These are phyloP conservation scores for Macquaria australasica DNA, from an alignment of 2,113 vertebrate genomes.

Conservation along the genomic window DNA sequence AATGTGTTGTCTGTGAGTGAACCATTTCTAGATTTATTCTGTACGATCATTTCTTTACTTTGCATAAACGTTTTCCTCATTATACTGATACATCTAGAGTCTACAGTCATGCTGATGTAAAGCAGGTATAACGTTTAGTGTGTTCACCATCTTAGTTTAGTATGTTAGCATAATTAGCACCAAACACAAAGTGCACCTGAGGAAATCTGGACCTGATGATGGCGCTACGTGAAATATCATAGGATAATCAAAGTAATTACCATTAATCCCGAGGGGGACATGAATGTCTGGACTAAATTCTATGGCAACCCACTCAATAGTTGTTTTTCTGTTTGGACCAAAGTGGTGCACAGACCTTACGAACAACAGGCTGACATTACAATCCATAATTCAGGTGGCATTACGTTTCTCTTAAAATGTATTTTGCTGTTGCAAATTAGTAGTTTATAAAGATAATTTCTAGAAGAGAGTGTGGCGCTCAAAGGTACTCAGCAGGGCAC, in stretches of 20 bases:
- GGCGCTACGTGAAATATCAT: no score
- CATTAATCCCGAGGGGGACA: not conserved
- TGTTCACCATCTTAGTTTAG: not conserved
- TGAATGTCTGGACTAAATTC: not conserved
- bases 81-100: not conserved
- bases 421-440: not conserved
- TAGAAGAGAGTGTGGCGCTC: not conserved
- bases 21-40: not conserved
- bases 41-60: not conserved
- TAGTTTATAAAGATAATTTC: not conserved
- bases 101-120: not conserved
- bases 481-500: not conserved
- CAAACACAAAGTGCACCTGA: no score
- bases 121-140: no score
- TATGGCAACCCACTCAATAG: no score
- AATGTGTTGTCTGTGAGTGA: no score
- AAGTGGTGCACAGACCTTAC: no score
- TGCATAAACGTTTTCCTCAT: not conserved
- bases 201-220: no score
- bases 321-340: no score
- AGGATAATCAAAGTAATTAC: not conserved
- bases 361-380: no score
- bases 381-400: not conserved
- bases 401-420: not conserved
- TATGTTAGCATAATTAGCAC: not conserved